phyloP scores from a whole-genome alignment of 2,888 invertebrate genomes.

The Taphrorychus bicolor region DNA sequence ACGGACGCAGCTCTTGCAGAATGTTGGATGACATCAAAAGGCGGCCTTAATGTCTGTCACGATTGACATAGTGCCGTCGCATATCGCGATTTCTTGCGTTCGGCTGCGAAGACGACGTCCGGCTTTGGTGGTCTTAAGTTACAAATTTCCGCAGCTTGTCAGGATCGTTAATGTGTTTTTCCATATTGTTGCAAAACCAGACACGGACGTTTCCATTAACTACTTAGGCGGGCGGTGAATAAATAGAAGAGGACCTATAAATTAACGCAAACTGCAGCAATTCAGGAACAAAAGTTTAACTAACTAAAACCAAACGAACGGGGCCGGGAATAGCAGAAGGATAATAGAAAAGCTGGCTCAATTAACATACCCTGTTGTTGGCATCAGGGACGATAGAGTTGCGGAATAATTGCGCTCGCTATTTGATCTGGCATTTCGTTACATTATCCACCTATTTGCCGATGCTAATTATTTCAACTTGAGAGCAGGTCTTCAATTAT shows the following conservation, averaged over 20 bases:
- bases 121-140: slow-evolving; percentile 7
- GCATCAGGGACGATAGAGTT: slow-evolving; percentile 14
- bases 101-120: not conserved
- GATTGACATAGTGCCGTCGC: slow-evolving; percentile 34
- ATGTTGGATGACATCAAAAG: slow-evolving; percentile 38
- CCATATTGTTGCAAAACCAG: not conserved
- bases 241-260: not conserved
- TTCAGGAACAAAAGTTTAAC: slow-evolving; percentile 7
- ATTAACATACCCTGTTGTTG: slow-evolving; percentile 20
- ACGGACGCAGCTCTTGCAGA: slow-evolving; percentile 29
- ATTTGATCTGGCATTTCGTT: slow-evolving; percentile 16
- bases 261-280: slow-evolving; percentile 2
- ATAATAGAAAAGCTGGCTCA: slow-evolving; percentile 13
- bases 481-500: not conserved
- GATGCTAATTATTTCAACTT: slow-evolving; percentile 11
- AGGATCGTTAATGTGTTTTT: not conserved
- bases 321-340: slow-evolving; percentile 4
- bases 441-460: slow-evolving; percentile 11
- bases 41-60: slow-evolving; percentile 30
- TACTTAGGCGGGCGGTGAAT: not conserved
- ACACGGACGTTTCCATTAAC: not conserved
- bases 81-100: slow-evolving; percentile 7
- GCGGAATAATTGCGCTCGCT: slow-evolving; percentile 17
- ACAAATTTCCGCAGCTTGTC: slow-evolving; percentile 5
- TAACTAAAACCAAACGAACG: slow-evolving; percentile 11